Conservation (phyloP, 1,140 invertebrate genomes). For the Epicauta chinensis region DNA sequence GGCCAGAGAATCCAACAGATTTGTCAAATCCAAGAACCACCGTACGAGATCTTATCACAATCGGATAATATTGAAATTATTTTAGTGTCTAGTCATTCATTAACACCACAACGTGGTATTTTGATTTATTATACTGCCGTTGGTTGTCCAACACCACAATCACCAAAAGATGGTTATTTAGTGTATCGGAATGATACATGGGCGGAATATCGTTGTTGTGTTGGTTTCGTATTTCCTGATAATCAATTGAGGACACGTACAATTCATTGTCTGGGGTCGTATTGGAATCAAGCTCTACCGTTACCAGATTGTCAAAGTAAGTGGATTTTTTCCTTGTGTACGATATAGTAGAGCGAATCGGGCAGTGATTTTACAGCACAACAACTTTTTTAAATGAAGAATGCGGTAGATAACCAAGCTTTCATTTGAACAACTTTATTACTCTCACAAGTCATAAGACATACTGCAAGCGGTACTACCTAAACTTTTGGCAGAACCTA, state of each 20-base stretch:
- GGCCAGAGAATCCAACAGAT: slow-evolving; percentile 32
- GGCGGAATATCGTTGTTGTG: slow-evolving; percentile 55
- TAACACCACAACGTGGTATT: slow-evolving; percentile 31
- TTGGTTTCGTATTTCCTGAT: slow-evolving; percentile 52
- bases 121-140: slow-evolving; percentile 45
- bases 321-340: no score
- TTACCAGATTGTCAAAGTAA: slow-evolving; percentile 55
- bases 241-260: slow-evolving; percentile 45
- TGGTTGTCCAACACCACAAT: slow-evolving; percentile 50
- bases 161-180: slow-evolving; percentile 54
- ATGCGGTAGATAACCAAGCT: no score
- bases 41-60: slow-evolving; percentile 26
- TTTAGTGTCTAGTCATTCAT: slow-evolving; percentile 23
- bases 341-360: no score
- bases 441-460: no score
- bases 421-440: no score
- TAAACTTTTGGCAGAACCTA: no score
- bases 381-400: no score
- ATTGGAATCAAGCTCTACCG: slow-evolving; percentile 53
- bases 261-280: slow-evolving; percentile 50
- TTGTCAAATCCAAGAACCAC: slow-evolving; percentile 32
- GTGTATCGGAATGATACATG: slow-evolving; percentile 49
- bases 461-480: no score
- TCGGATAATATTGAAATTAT: slow-evolving; percentile 31
- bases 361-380: no score